These are phyloP conservation scores for Acomys russatus DNA, from an alignment of 2,797 vertebrate species.

Conservation along the genomic window DNA sequence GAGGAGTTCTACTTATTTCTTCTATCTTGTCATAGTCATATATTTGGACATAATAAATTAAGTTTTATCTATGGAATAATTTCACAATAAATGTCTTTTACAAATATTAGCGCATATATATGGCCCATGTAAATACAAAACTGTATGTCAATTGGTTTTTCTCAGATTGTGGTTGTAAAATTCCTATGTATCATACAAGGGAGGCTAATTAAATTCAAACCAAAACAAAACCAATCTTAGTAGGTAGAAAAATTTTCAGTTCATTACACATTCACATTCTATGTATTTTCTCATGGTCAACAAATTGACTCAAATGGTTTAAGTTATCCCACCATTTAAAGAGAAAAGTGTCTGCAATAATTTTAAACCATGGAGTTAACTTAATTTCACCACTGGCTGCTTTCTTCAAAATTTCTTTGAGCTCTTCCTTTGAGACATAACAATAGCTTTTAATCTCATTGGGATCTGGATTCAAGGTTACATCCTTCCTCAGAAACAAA, in stretches of 20 bases:
- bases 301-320: slow-evolving; percentile 92
- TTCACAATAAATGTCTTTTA: slow-evolving; percentile 41
- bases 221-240: background rate
- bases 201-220: background rate
- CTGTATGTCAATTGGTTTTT: background rate
- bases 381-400: slow-evolving; percentile 92
- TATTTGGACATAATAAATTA: background rate
- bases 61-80: slow-evolving; percentile 9
- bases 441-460: slow-evolving; percentile 97
- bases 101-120: background rate
- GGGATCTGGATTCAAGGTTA: slow-evolving; percentile 94
- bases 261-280: slow-evolving; percentile 89
- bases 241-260: background rate
- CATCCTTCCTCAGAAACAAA: slow-evolving; percentile 96
- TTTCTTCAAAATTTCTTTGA: slow-evolving; percentile 93
- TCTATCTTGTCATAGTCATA: background rate
- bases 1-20: background rate
- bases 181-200: background rate
- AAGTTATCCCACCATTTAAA: slow-evolving; percentile 99
- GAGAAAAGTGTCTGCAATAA: slow-evolving; percentile 96
- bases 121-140: background rate
- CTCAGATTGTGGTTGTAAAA: slow-evolving; percentile 24
- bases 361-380: slow-evolving; percentile 97
- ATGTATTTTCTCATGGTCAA: slow-evolving; percentile 95
- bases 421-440: slow-evolving; percentile 96